Evolutionary conservation across 37 sponge, comb jelly and placozoan species (phyloP), one percentile per base, ranked within the genome.

Genomic region (Haliclona indistincta): DNA sequence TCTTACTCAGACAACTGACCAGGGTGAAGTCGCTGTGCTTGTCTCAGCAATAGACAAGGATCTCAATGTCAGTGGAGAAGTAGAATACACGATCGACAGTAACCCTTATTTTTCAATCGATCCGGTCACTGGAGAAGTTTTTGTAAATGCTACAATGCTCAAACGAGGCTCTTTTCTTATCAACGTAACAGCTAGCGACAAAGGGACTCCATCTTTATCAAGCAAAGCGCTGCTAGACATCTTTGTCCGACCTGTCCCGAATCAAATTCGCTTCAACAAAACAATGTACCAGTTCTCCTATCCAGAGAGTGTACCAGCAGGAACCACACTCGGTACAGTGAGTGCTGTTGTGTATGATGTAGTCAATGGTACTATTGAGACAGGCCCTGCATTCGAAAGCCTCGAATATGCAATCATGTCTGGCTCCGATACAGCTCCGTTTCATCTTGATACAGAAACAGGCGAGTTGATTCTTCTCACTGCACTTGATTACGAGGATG

Each of bases 41-140:
- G 77, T 87, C 1, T 29, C 62, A 47, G 88, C 88, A 38, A n/a
- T 19, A 2, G 88, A 87, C 40, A 1, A 29, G 23, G 88, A 87
- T 64, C 37, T 64, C 10, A 71, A 71, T 26, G n/a, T 13, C 6
- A 77, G 70, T 64, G 82, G 77, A 19, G 40, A 63, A 1, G 41
- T 87, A 0, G 51, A 22, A 26, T 87, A 81, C 43, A 25, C 35
- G 1, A 51, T 87, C 17, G 44, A 45, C 3, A 26, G 39, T 6
- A 76, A 63, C 41, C 3, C 13, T 20, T 40, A 53, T 29, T 76
- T 87, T 64, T 38, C 45, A 6, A 81, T 87, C 5, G 77, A 87
- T 52, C 29, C 11, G 23, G 55, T 55, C 19, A 87, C 76, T 0
- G 88, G 88, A n/a, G 88, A 72, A 28, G 63, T 83, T 20, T 75